Conservation (phyloP, 2,113 vertebrate genomes). For the Hydropotes inermis region DNA sequence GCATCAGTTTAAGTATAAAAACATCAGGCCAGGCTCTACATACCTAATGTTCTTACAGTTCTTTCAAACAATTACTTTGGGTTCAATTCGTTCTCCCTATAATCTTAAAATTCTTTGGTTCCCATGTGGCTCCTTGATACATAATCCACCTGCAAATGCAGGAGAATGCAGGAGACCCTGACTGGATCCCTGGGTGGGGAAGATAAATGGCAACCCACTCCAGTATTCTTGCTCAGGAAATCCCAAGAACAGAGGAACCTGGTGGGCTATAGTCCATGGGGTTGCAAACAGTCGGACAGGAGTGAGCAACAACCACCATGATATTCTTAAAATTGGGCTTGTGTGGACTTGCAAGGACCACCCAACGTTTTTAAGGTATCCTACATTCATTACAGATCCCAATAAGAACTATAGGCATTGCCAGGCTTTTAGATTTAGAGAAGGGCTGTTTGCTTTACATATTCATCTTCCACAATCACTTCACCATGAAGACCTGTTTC, state of each 20-base stretch:
- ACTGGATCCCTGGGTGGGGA: background rate
- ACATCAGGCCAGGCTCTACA: background rate
- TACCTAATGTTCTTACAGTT: background rate
- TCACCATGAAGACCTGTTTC: background rate
- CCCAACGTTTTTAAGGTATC: background rate
- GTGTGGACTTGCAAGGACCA: background rate
- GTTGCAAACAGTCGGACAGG: background rate
- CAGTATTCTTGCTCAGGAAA: background rate
- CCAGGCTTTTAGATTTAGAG: background rate
- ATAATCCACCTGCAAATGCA: background rate
- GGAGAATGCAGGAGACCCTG: background rate
- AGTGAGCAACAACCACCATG: background rate
- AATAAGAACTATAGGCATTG: background rate
- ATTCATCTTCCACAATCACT: background rate
- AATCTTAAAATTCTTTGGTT: background rate
- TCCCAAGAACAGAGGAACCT: background rate
- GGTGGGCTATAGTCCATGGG: background rate
- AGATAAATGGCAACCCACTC: background rate
- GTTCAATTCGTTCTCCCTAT: background rate
- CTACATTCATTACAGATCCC: background rate
- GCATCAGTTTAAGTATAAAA: background rate
- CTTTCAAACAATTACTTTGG: conserved; percentile 5
- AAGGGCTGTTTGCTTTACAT: background rate
- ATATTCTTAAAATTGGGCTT: background rate
- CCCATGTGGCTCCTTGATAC: background rate